Evolutionary conservation across 2,797 vertebrate genomes (phyloP).

Genomic region (Parambassis ranga): DNA sequence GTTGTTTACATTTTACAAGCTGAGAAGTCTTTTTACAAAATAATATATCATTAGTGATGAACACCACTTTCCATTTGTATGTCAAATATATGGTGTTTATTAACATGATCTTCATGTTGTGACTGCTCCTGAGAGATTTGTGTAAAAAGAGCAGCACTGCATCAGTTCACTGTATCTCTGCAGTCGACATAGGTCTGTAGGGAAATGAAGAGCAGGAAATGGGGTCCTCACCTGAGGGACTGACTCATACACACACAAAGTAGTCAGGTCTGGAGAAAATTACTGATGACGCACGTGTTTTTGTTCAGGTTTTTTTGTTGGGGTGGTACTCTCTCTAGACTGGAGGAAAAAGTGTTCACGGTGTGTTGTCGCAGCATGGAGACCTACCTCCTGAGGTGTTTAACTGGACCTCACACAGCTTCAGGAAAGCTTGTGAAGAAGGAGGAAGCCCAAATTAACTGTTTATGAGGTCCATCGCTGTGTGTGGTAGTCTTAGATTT

Average conservation of each 20-base stretch:
- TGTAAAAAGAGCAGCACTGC: background rate
- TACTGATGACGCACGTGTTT: slow-evolving; percentile 47
- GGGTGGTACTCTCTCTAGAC: slow-evolving; percentile 12
- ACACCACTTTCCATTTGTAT: slow-evolving; percentile 11
- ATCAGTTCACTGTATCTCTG: slow-evolving; percentile 10
- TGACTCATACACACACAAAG: slow-evolving; percentile 6
- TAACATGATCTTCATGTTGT: slow-evolving; percentile 1
- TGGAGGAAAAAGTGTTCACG: slow-evolving; percentile 21
- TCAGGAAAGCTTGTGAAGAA: slow-evolving; percentile 17
- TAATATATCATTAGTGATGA: slow-evolving; percentile 5
- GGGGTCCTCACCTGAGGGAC: slow-evolving; percentile 13
- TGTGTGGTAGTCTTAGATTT: slow-evolving; percentile 12
- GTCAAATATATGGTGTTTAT: background rate
- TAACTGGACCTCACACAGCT: slow-evolving; percentile 67
- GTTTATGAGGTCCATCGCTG: slow-evolving; percentile 6
- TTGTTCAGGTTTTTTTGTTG: slow-evolving; percentile 18
- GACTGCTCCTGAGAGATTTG: slow-evolving; percentile 10
- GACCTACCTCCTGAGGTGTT: slow-evolving; percentile 29
- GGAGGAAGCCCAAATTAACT: slow-evolving; percentile 44
- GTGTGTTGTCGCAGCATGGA: slow-evolving; percentile 28
- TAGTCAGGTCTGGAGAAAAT: slow-evolving; percentile 43
- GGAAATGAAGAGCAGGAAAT: slow-evolving; percentile 26
- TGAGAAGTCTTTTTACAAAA: slow-evolving; percentile 4
- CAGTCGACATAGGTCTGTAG: slow-evolving; percentile 16
- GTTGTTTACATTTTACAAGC: slow-evolving; percentile 22